Conservation (phyloP, 2,888 invertebrate species). For the Synergus japonicus region DNA sequence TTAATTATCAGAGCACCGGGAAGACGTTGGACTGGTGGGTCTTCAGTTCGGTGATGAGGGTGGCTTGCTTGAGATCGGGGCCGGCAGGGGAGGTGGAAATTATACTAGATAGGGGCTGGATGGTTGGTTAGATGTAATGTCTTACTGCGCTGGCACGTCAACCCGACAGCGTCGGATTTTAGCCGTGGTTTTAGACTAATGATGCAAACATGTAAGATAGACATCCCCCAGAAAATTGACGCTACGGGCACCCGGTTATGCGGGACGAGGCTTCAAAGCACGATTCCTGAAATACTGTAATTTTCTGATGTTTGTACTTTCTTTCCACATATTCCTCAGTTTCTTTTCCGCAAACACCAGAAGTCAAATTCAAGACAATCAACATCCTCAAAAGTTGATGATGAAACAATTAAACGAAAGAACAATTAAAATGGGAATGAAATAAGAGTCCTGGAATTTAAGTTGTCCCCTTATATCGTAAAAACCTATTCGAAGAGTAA, state of each 20-base stretch:
- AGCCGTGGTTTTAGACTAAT: conserved; percentile 72
- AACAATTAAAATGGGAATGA: neutral
- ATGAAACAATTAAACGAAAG: no score
- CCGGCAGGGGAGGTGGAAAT: conserved; percentile 62
- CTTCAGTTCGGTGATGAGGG: conserved; percentile 58
- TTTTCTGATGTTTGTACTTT: neutral
- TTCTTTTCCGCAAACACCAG: neutral
- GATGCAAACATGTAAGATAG: conserved; percentile 64
- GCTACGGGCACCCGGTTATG: conserved; percentile 35
- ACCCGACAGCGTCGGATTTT: conserved; percentile 65
- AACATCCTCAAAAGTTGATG: neutral
- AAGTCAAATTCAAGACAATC: neutral
- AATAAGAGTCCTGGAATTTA: neutral
- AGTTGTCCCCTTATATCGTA: neutral
- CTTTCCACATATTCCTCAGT: neutral
- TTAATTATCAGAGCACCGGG: conserved; percentile 56
- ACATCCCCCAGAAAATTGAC: conserved; percentile 38
- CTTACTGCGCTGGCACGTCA: conserved; percentile 60
- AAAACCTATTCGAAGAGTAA: neutral
- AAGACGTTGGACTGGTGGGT: conserved; percentile 52
- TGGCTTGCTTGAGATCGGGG: conserved; percentile 50
- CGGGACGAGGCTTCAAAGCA: conserved; percentile 22
- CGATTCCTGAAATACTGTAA: conserved; percentile 3
- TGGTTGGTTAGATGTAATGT: conserved; percentile 61
- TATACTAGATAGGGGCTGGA: conserved; percentile 65